These are phyloP conservation scores for Drosophila parabipectinata DNA, from an alignment of 1,140 invertebrate genomes.

Conservation along the genomic window DNA sequence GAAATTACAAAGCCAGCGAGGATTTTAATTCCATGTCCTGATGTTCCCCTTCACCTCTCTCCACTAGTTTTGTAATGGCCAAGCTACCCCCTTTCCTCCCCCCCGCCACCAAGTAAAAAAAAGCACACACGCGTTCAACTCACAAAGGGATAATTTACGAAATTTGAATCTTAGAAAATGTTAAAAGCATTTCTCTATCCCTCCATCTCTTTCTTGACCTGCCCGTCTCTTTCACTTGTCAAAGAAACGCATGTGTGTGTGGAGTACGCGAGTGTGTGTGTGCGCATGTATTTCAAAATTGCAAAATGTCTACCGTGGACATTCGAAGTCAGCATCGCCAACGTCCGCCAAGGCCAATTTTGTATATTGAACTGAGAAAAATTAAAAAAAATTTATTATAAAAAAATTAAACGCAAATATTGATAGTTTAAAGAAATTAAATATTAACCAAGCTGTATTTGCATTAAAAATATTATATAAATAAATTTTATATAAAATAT, in stretches of 20 bases:
- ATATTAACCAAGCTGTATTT: too few species aligned
- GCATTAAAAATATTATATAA: too few species aligned
- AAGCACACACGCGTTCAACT: constrained; percentile 48
- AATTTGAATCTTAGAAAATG: constrained; percentile 83
- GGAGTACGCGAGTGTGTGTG: constrained; percentile 43
- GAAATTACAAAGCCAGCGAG: constrained; percentile 42
- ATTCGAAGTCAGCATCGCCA: constrained; percentile 72
- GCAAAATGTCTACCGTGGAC: constrained; percentile 80
- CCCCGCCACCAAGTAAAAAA: background rate
- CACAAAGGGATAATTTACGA: constrained; percentile 82
- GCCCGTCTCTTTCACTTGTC: constrained; percentile 2
- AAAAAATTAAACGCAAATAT: background rate
- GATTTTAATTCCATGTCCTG: constrained; percentile 13
- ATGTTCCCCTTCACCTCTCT: too few species aligned
- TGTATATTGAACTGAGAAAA: constrained; percentile 9
- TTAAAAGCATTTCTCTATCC: constrained; percentile 68
- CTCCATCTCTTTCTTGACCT: background rate
- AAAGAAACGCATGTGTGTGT: constrained; percentile 21
- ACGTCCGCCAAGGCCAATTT: constrained; percentile 41
- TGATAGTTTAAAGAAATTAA: too few species aligned
- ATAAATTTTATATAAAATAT: too few species aligned
- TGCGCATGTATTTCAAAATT: constrained; percentile 79
- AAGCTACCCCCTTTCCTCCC: background rate
- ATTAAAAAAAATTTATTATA: background rate
- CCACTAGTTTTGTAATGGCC: constrained; percentile 56